phyloP scores from a whole-genome alignment of 1,140 invertebrate genomes.

The Drosophila kikkawai region DNA sequence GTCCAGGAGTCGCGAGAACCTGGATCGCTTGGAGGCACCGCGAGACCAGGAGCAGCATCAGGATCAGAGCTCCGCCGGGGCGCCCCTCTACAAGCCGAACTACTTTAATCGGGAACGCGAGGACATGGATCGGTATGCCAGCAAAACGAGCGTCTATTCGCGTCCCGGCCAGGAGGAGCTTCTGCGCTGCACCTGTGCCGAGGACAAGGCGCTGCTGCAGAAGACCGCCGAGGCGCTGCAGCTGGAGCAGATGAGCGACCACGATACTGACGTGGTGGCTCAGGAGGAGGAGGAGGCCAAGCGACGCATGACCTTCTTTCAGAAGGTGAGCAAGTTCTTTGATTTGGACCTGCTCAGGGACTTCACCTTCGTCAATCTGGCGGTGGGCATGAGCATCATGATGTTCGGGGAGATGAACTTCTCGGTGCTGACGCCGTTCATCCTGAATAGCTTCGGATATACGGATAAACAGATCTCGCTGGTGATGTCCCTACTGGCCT shows the following conservation, averaged over 20 bases:
- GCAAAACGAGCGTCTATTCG: conserved; percentile 71
- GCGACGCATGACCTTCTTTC: conserved; percentile 84
- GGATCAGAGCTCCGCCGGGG: neutral
- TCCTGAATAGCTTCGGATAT: conserved; percentile 87
- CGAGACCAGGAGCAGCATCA: conserved; percentile 5
- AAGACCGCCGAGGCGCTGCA: conserved; percentile 59
- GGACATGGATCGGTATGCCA: conserved; percentile 65
- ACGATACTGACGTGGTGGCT: conserved; percentile 28
- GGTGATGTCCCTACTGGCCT: conserved; percentile 88
- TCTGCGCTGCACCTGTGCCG: conserved; percentile 71
- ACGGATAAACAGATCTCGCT: conserved; percentile 86
- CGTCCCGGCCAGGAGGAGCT: conserved; percentile 51
- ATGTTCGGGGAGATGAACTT: conserved; percentile 90
- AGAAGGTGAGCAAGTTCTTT: conserved; percentile 87
- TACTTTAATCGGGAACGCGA: conserved; percentile 85
- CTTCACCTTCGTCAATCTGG: conserved; percentile 88
- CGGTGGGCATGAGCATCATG: conserved; percentile 89
- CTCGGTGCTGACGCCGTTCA: conserved; percentile 89
- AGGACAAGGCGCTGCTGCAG: conserved; percentile 68
- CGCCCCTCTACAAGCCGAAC: conserved; percentile 71
- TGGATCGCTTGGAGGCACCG: conserved; percentile 44
- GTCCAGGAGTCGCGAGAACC: conserved; percentile 58
- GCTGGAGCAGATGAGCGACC: conserved; percentile 20
- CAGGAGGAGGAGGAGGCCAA: conserved; percentile 68
- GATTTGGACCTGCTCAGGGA: conserved; percentile 89